Conservation (phyloP, 2,113 vertebrate species). For the Spea multiplicata region DNA sequence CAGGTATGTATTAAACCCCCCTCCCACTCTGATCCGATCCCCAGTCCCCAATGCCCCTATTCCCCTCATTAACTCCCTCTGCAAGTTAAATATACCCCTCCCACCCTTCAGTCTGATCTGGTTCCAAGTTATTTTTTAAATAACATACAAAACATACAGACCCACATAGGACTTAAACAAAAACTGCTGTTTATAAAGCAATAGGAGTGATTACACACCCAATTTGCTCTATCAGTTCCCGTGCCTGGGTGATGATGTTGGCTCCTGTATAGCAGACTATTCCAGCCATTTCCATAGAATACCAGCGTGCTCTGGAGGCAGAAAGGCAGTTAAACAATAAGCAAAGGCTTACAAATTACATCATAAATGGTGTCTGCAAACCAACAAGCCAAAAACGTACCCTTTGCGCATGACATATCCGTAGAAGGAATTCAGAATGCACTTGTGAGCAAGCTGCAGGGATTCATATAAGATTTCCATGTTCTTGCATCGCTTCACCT, state of each 20-base stretch:
- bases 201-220: constrained; percentile 71
- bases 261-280: constrained; percentile 96
- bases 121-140: too few species aligned
- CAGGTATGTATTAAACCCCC: too few species aligned
- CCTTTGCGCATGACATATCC: constrained; percentile 98
- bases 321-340: neutral
- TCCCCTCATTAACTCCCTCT: too few species aligned
- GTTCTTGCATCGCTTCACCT: constrained; percentile 91
- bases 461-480: constrained; percentile 98
- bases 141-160: too few species aligned
- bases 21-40: too few species aligned
- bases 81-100: too few species aligned
- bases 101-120: too few species aligned
- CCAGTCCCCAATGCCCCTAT: too few species aligned
- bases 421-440: constrained; percentile 98
- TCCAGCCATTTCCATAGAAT: constrained; percentile 99
- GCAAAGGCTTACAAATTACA: too few species aligned
- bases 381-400: constrained; percentile 56
- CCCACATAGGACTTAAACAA: too few species aligned
- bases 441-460: constrained; percentile 95
- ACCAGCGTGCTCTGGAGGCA: constrained; percentile 87
- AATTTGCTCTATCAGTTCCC: constrained; percentile 94
- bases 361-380: too few species aligned
- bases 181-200: too few species aligned
- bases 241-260: constrained; percentile 94